Base-by-base conservation (phyloP, 2,113 vertebrate genomes). In the Ardeotis arabs region DNA sequence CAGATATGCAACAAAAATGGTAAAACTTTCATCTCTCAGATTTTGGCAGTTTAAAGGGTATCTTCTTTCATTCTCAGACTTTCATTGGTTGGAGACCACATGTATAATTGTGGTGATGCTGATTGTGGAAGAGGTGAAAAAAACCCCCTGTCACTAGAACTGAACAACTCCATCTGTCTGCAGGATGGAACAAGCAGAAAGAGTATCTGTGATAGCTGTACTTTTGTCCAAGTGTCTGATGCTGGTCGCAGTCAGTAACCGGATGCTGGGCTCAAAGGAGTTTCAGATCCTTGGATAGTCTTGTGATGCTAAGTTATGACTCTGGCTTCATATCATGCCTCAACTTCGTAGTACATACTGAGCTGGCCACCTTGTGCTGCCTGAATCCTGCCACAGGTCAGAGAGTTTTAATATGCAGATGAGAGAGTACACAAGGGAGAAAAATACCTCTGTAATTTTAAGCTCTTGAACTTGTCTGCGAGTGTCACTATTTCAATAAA, bases 111-210 rank as follows among this genome's bases (percentile, higher is more conserved):
- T 90, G 52, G 47, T 0, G 2, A 78, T 55, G 25, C 49, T 52
- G 53, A 59, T 50, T 6, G 25, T 22, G 28, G n/a, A 44, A 89
- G 23, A 31, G 20, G 17, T 59, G 21, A 22, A 50, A 72, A 72
- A 79, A 9, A 0, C 0, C 35, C 6, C 45, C 45, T 58, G 41
- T 58, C 18, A 49, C 52, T 20, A 25, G 27, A 60, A 29, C n/a
- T 49, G 64, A 67, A 24, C 41, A 37, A 10, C 39, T 75, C 37
- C 18, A 41, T 62, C 75, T 70, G 66, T 35, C 45, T 82, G 55
- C 6, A 18, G 53, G 47, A 12, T 62, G n/a, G 27, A 58, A 52
- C 12, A 28, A 50, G 64, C 31, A 55, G 59, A 37, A 63, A 25
- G 37, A 8, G 8, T 39, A 7, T 45, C 31, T 69, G 20, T 5